A percentile compares a stretch with the other conserved stretches of the same genome.
Evolutionary conservation across 2,888 invertebrate genomes (phyloP).

Genomic region (Arge pagana): DNA sequence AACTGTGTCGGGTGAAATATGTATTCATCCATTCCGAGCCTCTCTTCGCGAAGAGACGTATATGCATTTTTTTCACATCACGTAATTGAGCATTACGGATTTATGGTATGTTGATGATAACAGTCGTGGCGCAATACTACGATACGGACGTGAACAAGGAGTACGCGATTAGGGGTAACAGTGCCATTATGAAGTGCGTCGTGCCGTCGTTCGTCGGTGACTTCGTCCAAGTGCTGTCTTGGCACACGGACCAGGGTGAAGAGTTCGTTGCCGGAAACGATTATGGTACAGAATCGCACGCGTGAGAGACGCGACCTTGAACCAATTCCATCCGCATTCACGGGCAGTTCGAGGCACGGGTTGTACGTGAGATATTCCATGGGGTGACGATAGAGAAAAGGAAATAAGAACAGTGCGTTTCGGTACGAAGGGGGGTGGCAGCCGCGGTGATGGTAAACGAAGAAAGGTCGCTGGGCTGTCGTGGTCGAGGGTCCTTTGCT

Average conservation of each 20-base stretch:
- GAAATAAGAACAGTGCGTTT: too few relatives aligned
- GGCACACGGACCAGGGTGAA: conserved; percentile 82
- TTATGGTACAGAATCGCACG: conserved; percentile 59
- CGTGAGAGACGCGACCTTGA: background rate
- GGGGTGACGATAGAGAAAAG: too few relatives aligned
- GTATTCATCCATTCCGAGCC: too few relatives aligned
- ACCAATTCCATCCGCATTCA: conserved; percentile 19
- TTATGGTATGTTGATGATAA: too few relatives aligned
- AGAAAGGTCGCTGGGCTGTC: too few relatives aligned
- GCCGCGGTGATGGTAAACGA: conserved; percentile 6
- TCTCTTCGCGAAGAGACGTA: too few relatives aligned
- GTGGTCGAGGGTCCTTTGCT: conserved; percentile 20
- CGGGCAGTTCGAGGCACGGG: conserved; percentile 8
- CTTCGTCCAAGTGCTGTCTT: conserved; percentile 85
- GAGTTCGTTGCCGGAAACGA: conserved; percentile 70
- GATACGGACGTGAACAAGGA: conserved; percentile 87
- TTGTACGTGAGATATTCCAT: too few relatives aligned
- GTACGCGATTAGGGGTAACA: conserved; percentile 87
- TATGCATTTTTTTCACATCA: too few relatives aligned
- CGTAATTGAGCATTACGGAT: too few relatives aligned
- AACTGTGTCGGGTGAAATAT: too few relatives aligned
- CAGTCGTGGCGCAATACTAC: conserved; percentile 81
- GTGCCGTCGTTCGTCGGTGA: conserved; percentile 92
- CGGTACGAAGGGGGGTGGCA: too few relatives aligned
- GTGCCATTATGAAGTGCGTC: conserved; percentile 86